Evolutionary conservation across 1,140 invertebrate genomes (phyloP), one percentile per base, ranked within the genome.

Genomic region (Bombyx mandarina): DNA sequence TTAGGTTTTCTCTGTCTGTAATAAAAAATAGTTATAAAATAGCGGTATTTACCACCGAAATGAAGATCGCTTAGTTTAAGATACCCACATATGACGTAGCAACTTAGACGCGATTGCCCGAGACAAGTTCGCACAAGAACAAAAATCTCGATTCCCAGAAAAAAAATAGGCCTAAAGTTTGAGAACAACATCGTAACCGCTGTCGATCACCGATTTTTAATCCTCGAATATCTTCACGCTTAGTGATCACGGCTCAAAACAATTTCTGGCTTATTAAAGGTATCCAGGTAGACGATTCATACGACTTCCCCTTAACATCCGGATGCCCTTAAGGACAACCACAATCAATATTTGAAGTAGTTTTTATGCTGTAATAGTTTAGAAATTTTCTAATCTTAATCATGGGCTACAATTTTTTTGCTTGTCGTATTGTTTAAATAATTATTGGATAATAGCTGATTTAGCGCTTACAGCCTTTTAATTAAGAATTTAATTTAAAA

Each of bases 241-340:
- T 69, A 69, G 62, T 63, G 74, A 79, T 58, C 81, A 75, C 74
- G 46, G 58, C 72, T 83, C 78, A 84, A 84, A 86, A 86, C 79
- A 86, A 82, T 84, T 83, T 83, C 69, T 74, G 69, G 72, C 73
- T 72, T 81, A 83, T 86, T 83, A 86, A 81, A 82, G 72, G 54
- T 61, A 61, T 68, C 74, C 64, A 70, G 68, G 67, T 72, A 72
- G 60, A 57, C 55, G 62, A 43, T 48, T 60, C 52, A 45, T 43
- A 35, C 57, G 50, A 59, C 54, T 62, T 58, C 56, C 54, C 61
- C 52, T 56, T 59, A 63, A 53, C 54, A 51, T 4, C 47, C 54
- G 57, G 54, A 54, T 51, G 45, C 57, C 60, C 62, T 69, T 71
- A 69, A 60, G 73, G 67, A 69, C 56, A 50, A 69, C 67, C 69